Percentiles rank a stretch among this genome's conserved stretches.
Conservation (phyloP, 1,140 invertebrate genomes). For the Hycleus phaleratus region DNA sequence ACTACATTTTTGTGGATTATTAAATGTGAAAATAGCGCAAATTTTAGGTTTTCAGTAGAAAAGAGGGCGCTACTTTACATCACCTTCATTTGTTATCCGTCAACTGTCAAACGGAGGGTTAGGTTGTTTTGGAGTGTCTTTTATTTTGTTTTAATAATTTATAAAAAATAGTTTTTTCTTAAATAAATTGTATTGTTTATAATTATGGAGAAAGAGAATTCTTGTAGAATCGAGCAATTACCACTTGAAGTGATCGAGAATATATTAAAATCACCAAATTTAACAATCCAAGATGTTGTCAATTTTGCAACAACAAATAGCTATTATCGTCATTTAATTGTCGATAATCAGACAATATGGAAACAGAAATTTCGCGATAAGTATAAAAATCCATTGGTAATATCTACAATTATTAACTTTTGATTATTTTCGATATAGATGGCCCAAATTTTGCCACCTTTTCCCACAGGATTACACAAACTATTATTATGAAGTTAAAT, state of each 20-base stretch:
- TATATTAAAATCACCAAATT: background rate
- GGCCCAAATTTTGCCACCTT: constrained; percentile 12
- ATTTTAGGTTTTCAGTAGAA: too few relatives aligned
- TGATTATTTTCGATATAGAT: constrained; percentile 21
- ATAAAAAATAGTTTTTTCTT: too few relatives aligned
- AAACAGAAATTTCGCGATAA: background rate
- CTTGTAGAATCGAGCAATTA: background rate
- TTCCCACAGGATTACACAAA: constrained; percentile 13
- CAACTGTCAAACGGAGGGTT: too few relatives aligned
- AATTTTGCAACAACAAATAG: constrained; percentile 1
- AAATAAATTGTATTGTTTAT: too few relatives aligned
- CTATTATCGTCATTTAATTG: background rate
- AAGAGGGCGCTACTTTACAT: too few relatives aligned
- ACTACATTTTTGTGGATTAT: too few relatives aligned
- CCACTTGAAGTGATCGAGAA: constrained; percentile 1
- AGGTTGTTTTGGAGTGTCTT: too few relatives aligned
- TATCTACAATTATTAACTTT: background rate
- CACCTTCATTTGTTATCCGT: too few relatives aligned
- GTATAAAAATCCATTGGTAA: background rate
- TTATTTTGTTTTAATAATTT: too few relatives aligned
- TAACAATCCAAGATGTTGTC: background rate
- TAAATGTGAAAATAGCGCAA: too few relatives aligned
- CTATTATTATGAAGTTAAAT: constrained; percentile 22
- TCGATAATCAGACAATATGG: constrained; percentile 1
- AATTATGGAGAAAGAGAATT: too few relatives aligned